These are phyloP conservation scores for Lepidurus couesii DNA, from an alignment of 1,140 invertebrate species.

Conservation along the genomic window DNA sequence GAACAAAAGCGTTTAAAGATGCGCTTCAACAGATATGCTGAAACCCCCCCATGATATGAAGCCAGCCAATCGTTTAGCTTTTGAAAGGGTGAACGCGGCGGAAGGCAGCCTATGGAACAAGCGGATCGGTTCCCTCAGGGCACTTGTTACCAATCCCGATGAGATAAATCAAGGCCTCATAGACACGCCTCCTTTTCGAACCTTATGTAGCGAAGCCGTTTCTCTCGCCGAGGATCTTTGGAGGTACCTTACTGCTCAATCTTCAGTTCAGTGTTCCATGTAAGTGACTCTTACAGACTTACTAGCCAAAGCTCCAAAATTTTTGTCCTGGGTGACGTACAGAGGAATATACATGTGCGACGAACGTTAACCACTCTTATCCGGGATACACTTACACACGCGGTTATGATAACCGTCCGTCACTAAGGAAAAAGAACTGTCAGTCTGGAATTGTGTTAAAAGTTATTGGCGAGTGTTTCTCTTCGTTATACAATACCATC, in stretches of 20 bases:
- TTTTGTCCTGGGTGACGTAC: neutral
- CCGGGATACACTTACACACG: too few relatives aligned
- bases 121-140: neutral
- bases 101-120: neutral
- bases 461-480: neutral
- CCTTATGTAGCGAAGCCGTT: constrained; percentile 21
- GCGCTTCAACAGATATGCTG: constrained; percentile 18
- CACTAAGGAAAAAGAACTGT: too few relatives aligned
- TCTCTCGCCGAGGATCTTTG: constrained; percentile 17
- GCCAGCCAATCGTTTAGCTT: constrained; percentile 21
- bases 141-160: constrained; percentile 21
- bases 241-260: constrained; percentile 14
- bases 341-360: neutral
- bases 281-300: constrained; percentile 19
- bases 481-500: neutral
- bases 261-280: constrained; percentile 11
- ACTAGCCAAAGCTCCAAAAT: neutral
- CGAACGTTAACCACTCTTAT: too few relatives aligned
- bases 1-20: constrained; percentile 22
- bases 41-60: neutral
- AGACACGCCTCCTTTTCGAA: constrained; percentile 21
- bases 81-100: neutral
- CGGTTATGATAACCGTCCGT: too few relatives aligned
- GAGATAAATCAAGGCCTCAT: constrained; percentile 17
- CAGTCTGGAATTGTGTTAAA: neutral